A percentile compares a stretch with the other conserved stretches of the same genome.
Conservation (phyloP, 2,888 invertebrate genomes). For the Drosophila borborema region DNA sequence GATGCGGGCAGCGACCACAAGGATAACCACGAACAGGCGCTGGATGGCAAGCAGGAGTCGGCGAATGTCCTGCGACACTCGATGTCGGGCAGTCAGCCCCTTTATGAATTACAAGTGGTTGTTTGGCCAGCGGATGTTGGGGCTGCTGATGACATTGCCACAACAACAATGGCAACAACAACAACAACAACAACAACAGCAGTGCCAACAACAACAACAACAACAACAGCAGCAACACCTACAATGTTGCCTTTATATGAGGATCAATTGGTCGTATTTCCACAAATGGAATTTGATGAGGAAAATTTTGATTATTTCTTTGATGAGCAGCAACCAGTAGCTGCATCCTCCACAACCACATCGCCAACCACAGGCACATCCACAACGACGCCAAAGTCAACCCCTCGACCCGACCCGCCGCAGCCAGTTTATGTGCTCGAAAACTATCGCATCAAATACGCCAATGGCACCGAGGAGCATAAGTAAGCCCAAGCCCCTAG, state of each 20-base stretch:
- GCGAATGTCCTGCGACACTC: constrained; percentile 38
- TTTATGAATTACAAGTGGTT: constrained; percentile 81
- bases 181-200: constrained; percentile 6
- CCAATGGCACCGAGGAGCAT: constrained; percentile 77
- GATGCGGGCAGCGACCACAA: constrained; percentile 30
- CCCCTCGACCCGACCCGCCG: constrained; percentile 6
- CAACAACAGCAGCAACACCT: constrained; percentile 35
- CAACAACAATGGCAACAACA: constrained; percentile 28
- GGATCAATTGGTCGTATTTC: constrained; percentile 75
- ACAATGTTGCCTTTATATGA: constrained; percentile 66
- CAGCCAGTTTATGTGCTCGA: constrained; percentile 67
- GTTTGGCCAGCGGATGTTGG: constrained; percentile 79
- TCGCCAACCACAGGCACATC: constrained; percentile 6
- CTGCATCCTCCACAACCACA: background rate
- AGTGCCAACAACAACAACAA: constrained; percentile 13
- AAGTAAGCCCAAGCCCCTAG: constrained; percentile 63
- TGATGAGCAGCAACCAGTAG: constrained; percentile 51
- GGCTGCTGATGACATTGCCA: constrained; percentile 50
- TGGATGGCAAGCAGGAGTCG: constrained; percentile 20
- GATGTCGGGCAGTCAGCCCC: constrained; percentile 58
- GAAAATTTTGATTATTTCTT: constrained; percentile 69
- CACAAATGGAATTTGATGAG: constrained; percentile 72
- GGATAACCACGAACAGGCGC: constrained; percentile 32
- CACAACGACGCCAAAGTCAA: constrained; percentile 10
- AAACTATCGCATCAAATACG: constrained; percentile 71